Evolutionary conservation across 1,140 invertebrate genomes (phyloP).

Genomic region (Meloidogyne exigua): DNA sequence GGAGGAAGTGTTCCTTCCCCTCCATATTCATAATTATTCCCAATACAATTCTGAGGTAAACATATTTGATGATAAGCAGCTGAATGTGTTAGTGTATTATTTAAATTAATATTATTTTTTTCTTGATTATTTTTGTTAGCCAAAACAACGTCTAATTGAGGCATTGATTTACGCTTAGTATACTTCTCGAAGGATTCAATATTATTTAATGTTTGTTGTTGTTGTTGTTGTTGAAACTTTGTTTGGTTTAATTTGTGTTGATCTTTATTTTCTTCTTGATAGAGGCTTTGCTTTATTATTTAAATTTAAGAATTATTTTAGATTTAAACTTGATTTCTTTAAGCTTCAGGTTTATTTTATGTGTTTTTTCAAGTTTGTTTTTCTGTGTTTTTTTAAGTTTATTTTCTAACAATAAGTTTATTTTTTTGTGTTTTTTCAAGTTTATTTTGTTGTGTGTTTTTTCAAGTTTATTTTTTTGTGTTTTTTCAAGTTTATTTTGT

Average conservation of each 20-base stretch:
- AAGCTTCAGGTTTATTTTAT: no score
- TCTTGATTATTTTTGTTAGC: not conserved
- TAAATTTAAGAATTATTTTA: no score
- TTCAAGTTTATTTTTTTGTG: no score
- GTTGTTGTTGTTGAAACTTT: not conserved
- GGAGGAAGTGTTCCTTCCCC: not conserved
- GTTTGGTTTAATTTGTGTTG: not conserved
- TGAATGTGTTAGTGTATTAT: not conserved
- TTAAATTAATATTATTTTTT: not conserved
- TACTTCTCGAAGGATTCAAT: not conserved
- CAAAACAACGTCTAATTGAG: not conserved
- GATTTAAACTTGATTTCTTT: no score
- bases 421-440: not conserved
- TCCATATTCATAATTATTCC: not conserved
- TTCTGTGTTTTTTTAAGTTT: no score
- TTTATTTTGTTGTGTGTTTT: no score
- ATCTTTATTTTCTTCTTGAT: conserved; percentile 5
- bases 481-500: not conserved
- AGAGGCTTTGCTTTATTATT: not conserved
- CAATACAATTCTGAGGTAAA: not conserved
- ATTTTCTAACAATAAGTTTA: no score
- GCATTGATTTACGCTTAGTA: not conserved
- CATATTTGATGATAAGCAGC: not conserved
- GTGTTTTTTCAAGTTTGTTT: no score
- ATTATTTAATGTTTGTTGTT: not conserved